A percentile compares a stretch with the other conserved stretches of the same genome.
Conservation (phyloP, 2,113 vertebrate species). For the Hypocryptadius cinnamomeus region DNA sequence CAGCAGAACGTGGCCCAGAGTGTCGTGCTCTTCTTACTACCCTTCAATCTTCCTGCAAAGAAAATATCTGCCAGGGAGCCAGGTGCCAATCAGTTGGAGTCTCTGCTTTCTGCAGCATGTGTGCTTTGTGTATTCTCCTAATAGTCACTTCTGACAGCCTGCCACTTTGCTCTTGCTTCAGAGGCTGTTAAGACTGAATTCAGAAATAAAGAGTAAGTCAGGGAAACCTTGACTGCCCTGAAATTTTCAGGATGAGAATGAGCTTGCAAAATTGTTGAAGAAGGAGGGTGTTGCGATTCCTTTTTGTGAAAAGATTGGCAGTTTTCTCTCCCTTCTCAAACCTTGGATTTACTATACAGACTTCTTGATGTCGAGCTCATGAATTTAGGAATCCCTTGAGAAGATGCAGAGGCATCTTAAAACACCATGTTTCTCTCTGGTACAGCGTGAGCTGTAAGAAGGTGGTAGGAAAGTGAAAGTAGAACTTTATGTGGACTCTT, state of each 20-base stretch:
- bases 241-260: background rate
- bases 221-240: background rate
- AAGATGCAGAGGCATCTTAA: background rate
- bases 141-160: background rate
- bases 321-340: background rate
- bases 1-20: background rate
- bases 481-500: background rate
- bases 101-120: background rate
- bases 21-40: background rate
- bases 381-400: background rate
- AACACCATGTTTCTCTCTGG: background rate
- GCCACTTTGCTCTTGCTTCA: background rate
- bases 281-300: accelerated
- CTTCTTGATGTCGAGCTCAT: background rate
- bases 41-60: background rate
- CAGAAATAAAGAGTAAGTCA: background rate
- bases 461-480: background rate
- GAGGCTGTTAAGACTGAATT: background rate
- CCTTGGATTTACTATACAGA: background rate
- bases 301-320: background rate
- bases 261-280: background rate
- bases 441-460: background rate
- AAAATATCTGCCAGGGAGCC: background rate
- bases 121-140: background rate
- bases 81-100: background rate